Evolutionary conservation across 2,888 invertebrate species (phyloP), one percentile per base, ranked within the genome.

Genomic region (Chelonus formosanus): DNA sequence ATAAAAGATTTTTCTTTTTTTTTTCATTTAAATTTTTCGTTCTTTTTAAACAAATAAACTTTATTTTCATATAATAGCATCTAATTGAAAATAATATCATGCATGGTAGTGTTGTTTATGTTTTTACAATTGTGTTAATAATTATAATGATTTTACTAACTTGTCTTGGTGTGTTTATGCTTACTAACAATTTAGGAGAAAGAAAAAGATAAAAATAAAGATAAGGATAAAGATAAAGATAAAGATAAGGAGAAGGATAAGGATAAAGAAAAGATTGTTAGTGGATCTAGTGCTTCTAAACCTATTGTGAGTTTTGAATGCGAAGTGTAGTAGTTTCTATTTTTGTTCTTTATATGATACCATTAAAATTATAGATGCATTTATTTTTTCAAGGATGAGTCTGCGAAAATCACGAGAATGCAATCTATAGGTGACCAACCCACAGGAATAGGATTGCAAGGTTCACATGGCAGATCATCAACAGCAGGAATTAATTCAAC

Each of bases 211-310:
- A 67, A 60, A 60, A 60, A 63, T 32, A 64, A 58, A 53, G 64
- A 63, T 8, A 63, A 56, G 20, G 64, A 64, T 34, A 64, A 64
- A 44, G 52, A 52, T 50, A 55, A 54, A 52, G 63, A 67, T 73
- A 79, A 67, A 69, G 75, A 74, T 67, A 81, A 80, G 31, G 56
- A 56, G 5, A 56, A 54, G 35, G 54, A 54, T 32, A 54, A 54
- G 34, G 54, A 54, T 3, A 54, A 56, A 31, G 56, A 56, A 6
- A 81, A 79, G 74, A 72, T 78, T 79, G 75, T 76, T 64, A 80
- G 78, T 73, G 79, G 74, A 75, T 73, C 83, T 68, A 82, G 80
- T 76, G 77, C 79, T 70, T 80, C 79, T 61, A 83, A 82, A 71
- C 78, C 81, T 73, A 68, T 74, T 69, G 83, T 84, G 78, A 83